Evolutionary conservation across 2,888 invertebrate genomes (phyloP).

Genomic region (Balanococcus diminutus): DNA sequence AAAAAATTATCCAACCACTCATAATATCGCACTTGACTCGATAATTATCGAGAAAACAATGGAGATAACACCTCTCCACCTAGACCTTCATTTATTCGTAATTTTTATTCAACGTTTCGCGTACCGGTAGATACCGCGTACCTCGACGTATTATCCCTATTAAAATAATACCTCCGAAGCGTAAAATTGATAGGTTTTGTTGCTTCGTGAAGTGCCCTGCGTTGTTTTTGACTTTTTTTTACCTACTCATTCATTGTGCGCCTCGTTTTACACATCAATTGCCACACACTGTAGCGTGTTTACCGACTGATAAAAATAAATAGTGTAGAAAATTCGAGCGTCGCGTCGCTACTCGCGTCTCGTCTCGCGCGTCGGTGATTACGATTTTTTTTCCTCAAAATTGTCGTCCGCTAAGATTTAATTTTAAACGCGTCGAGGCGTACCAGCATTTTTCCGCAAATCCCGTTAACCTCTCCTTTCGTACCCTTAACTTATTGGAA

Average conservation of each 20-base stretch:
- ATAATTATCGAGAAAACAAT: too few relatives aligned
- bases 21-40: too few relatives aligned
- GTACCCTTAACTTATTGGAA: background rate
- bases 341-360: background rate
- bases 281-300: conserved; percentile 1
- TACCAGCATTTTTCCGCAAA: background rate
- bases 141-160: background rate
- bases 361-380: background rate
- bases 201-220: background rate
- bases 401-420: background rate
- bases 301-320: conserved; percentile 22
- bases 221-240: background rate
- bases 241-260: background rate
- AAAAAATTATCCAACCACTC: too few relatives aligned
- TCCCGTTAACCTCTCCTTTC: background rate
- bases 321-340: background rate
- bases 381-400: background rate
- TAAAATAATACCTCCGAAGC: background rate
- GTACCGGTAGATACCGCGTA: background rate
- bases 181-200: conserved; percentile 25
- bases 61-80: too few relatives aligned
- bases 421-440: background rate
- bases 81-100: background rate
- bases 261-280: conserved; percentile 3
- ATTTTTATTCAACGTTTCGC: background rate